Evolutionary conservation across 2,888 invertebrate species (phyloP).

Genomic region (Ectropis crepuscularia): DNA sequence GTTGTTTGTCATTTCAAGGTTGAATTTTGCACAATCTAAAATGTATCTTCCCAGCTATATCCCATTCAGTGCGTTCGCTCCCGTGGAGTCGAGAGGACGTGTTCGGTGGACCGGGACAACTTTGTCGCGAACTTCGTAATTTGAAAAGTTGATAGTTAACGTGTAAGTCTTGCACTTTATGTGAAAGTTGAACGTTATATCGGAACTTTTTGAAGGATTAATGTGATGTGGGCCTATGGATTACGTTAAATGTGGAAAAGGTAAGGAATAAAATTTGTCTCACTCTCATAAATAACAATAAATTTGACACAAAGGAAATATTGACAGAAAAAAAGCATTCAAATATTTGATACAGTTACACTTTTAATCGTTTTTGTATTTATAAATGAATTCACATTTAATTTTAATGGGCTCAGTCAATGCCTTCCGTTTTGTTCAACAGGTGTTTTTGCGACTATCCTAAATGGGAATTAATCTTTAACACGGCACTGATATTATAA

Average conservation of each 20-base stretch:
- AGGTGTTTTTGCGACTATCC: slow-evolving; percentile 1
- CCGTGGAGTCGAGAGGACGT: slow-evolving; percentile 29
- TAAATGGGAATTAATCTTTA: neutral
- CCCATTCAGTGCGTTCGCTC: slow-evolving; percentile 24
- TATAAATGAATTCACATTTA: too few relatives aligned
- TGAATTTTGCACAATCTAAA: neutral
- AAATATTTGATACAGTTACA: too few relatives aligned
- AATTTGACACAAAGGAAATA: too few relatives aligned
- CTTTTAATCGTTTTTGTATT: neutral
- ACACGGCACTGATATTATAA: neutral
- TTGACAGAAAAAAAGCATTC: too few relatives aligned
- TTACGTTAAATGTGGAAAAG: slow-evolving; percentile 14
- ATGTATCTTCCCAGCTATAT: slow-evolving; percentile 26
- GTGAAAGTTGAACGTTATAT: slow-evolving; percentile 20
- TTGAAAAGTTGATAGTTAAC: slow-evolving; percentile 31
- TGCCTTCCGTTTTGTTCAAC: slow-evolving; percentile 1
- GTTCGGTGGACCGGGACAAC: slow-evolving; percentile 3
- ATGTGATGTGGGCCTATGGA: slow-evolving; percentile 18
- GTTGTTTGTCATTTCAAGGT: too few relatives aligned
- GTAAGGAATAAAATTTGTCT: slow-evolving; percentile 3
- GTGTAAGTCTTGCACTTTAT: slow-evolving; percentile 26
- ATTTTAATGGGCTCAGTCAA: too few relatives aligned
- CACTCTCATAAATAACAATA: too few relatives aligned
- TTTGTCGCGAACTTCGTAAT: slow-evolving; percentile 35
- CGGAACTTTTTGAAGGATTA: slow-evolving; percentile 15